Base-by-base conservation (phyloP, 2,888 invertebrate species). In the Orthonevra nobilis region DNA sequence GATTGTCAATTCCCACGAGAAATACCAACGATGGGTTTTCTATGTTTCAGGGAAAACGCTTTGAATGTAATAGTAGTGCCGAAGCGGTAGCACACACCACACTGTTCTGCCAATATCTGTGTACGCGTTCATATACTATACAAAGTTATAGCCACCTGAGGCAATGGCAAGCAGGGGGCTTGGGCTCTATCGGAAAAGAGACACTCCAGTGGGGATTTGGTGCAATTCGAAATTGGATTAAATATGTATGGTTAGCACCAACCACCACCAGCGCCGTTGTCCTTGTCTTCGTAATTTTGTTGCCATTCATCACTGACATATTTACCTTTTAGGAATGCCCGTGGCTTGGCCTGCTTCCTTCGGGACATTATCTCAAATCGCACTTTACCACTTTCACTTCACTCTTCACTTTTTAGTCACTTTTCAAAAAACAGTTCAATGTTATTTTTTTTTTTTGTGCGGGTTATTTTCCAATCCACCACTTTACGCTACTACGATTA, bases 271-370 rank as follows among this genome's bases (percentile, higher is more conserved):
- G n/a, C n/a, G n/a, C n/a, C n/a, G n/a, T n/a, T n/a, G n/a, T n/a
- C n/a, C n/a, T n/a, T n/a, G n/a, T n/a, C n/a, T n/a, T 30, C 30
- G 63, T 26, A 63, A 66, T 63, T 63, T 58, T 69, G 68, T 68
- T 44, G 61, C 30, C 66, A 61, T 73, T 66, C 73, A 73, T 68
- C 73, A 73, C 50, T 74, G 61, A 73, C 63, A 69, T 48, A 30
- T 72, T 81, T 90, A 93, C 93, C 91, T 90, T 93, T 93, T 68
- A 87, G 84, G 81, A 93, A 90, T 79, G 93, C 92, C 85, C 93
- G 90, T 82, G 93, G 93, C 85, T 93, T 93, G 40, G 93, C 92
- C 87, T 93, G 93, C 87, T 93, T 93, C 84, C 93, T 90, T 83
- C 93, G 91, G 83, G 93, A 93, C 93, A 93, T 91, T 12, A 6